These are phyloP conservation scores for Sphaeramia orbicularis DNA, from an alignment of 2,797 vertebrate species.

Conservation along the genomic window DNA sequence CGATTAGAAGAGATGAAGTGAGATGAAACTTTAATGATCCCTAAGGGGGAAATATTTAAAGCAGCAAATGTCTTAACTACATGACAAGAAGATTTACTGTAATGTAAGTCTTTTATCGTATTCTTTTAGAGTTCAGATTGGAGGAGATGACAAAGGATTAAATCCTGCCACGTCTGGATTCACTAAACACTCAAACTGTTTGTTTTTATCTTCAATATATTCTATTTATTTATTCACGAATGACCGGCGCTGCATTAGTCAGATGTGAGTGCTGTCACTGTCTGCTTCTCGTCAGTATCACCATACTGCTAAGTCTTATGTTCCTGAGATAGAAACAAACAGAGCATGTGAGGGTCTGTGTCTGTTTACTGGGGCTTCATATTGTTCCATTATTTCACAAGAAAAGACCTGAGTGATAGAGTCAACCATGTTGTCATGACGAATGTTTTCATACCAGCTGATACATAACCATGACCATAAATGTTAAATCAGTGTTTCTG, in stretches of 20 bases:
- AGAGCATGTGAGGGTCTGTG: background rate
- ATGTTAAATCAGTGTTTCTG: too few species aligned
- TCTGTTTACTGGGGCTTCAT: background rate
- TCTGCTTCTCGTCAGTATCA: background rate
- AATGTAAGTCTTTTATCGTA: too few species aligned
- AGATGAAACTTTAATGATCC: conserved; percentile 12
- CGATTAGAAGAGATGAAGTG: background rate
- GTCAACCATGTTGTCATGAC: too few species aligned
- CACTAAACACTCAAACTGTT: background rate
- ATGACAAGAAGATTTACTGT: background rate
- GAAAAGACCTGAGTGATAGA: too few species aligned
- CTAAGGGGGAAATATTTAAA: background rate
- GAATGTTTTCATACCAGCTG: too few species aligned
- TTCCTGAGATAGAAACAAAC: conserved; percentile 1
- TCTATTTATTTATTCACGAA: background rate
- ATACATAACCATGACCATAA: too few species aligned
- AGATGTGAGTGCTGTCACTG: conserved; percentile 4
- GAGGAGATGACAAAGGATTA: background rate
- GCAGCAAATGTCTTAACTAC: background rate
- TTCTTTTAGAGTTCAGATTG: background rate
- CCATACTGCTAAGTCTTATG: background rate
- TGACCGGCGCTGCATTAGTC: background rate
- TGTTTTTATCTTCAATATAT: background rate
- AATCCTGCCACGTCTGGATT: background rate
- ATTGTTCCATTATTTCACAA: background rate